Percentiles rank a stretch among this genome's conserved stretches.
phyloP scores from a whole-genome alignment of 2,113 vertebrate species.

The Phylloscopus trochilus region DNA sequence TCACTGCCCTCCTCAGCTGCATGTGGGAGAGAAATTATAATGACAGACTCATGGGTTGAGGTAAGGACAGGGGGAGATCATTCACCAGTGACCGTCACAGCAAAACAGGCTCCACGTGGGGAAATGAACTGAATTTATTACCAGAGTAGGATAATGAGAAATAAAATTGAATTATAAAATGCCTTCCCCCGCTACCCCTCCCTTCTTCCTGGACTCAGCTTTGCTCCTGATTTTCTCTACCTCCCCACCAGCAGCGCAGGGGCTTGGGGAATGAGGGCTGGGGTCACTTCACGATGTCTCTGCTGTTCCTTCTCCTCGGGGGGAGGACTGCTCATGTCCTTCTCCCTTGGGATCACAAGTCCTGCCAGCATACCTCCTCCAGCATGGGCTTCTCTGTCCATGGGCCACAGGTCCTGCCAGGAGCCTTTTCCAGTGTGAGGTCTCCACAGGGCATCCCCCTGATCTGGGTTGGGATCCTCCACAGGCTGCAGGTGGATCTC shows the following conservation, averaged over 20 bases:
- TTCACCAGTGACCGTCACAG: not conserved
- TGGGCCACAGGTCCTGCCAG: not conserved
- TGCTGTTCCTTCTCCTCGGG: not conserved
- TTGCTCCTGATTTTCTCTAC: not conserved
- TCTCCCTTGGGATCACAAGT: not conserved
- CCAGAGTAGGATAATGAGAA: not conserved
- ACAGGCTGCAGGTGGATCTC: not conserved
- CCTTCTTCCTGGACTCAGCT: not conserved
- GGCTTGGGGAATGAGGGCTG: not conserved
- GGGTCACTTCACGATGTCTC: not conserved
- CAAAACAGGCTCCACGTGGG: not conserved
- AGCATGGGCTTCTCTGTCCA: not conserved
- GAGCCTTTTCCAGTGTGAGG: not conserved
- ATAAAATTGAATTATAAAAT: not conserved
- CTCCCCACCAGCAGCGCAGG: not conserved
- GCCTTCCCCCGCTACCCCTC: not conserved
- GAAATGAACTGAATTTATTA: not conserved
- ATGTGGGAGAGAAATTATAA: not conserved
- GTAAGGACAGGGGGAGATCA: not conserved
- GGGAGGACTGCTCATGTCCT: not conserved
- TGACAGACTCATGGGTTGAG: not conserved
- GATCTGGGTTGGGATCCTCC: rapidly evolving
- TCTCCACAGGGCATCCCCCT: not conserved
- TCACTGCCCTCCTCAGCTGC: not conserved
- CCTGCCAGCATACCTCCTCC: not conserved